Percentiles rank a stretch among this genome's conserved stretches.
Evolutionary conservation across 1,140 invertebrate genomes (phyloP).

Genomic region (Onthophagus taurus): DNA sequence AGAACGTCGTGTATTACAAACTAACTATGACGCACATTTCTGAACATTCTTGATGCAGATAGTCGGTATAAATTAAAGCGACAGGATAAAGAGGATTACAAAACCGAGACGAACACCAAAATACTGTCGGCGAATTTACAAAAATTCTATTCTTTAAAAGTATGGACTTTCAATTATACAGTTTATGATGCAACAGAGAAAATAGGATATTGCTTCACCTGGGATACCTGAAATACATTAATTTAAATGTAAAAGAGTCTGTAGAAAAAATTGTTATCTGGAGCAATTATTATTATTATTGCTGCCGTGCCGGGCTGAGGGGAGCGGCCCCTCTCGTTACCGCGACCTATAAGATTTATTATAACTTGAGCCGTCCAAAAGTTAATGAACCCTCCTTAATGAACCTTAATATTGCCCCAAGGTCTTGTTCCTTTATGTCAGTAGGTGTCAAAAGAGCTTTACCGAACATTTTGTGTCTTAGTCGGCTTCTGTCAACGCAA

Average conservation of each 20-base stretch:
- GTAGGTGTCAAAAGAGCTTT: too few species aligned
- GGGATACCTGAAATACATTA: conserved; percentile 14
- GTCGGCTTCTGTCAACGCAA: too few species aligned
- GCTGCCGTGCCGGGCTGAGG: too few species aligned
- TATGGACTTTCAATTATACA: conserved; percentile 11
- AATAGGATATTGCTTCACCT: conserved; percentile 10
- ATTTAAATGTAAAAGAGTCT: conserved; percentile 12
- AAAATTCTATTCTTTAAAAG: conserved; percentile 12
- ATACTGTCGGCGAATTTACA: conserved; percentile 2
- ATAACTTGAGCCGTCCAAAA: too few species aligned
- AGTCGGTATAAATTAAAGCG: conserved; percentile 1
- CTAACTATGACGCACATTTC: conserved; percentile 5
- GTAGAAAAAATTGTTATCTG: conserved; percentile 10
- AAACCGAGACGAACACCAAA: conserved; percentile 5
- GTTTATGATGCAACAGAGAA: conserved; percentile 3
- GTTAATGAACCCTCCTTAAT: too few species aligned
- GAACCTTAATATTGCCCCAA: too few species aligned
- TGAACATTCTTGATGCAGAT: conserved; percentile 10
- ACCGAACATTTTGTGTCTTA: too few species aligned
- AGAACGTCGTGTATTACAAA: conserved; percentile 3
- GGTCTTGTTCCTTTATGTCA: too few species aligned
- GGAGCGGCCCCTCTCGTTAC: too few species aligned
- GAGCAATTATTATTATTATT: too few species aligned
- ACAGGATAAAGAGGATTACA: conserved; percentile 7
- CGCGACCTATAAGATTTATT: too few species aligned